Base-by-base conservation (phyloP, 2,113 vertebrate genomes). In the Gymnocephalus cernua region DNA sequence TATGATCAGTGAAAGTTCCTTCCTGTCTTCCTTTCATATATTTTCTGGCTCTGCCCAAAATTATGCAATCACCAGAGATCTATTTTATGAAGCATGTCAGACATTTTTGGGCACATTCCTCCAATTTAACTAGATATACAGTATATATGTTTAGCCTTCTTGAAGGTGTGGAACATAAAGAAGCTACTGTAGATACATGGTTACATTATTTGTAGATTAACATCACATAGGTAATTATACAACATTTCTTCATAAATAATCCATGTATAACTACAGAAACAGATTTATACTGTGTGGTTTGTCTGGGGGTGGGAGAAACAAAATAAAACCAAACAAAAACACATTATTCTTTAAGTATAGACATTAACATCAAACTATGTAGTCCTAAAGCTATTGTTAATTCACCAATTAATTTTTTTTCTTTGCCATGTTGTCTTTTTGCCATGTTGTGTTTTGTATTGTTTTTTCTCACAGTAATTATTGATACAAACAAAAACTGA, bases 1-100 rank as follows among this genome's bases (percentile, higher is more conserved):
- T 87, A 53, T 85, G 68, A 74, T 87, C 71, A 74, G 51, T 56
- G 38, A 57, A 80, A 38, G 19, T 57, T 70, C 21, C 13, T 15
- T 76, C 62, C 71, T 35, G 25, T 70, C 58, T 45, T 35, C 41
- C 47, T 79, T 76, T 82, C 23, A 67, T 78, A 58, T 74, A 44
- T 79, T 14, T 45, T 77, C 41, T 56, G 58, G 12, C 29, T 71
- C 18, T 74, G 48, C 47, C 71, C 41, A 57, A 48, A 82, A 83
- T 79, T 44, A 68, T 82, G 53, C 54, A 70, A 64, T 74, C 74
- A 54, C 56, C 62, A 68, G 54, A 72, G 18, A n/a, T 69, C 5
- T 71, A 25, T 68, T 78, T 80, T 5, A 66, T 74, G 5, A 69
- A 14, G 1, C 12, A 48, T 79, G 50, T 63, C 69, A 71, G 35